Conservation (phyloP, 2,888 invertebrate species). For the Hirtodrosophila alboralis region DNA sequence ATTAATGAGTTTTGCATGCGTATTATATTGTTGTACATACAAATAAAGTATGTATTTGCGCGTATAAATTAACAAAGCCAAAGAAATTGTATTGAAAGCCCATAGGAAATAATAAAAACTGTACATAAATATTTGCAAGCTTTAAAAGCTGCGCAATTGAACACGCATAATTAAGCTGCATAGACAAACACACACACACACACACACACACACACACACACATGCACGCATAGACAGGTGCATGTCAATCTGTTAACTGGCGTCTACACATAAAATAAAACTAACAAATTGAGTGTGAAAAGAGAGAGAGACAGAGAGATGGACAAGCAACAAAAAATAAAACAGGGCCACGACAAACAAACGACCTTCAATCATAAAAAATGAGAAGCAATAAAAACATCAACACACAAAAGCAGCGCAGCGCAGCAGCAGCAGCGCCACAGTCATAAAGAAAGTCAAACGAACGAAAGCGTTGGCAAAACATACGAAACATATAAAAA, state of each 20-base stretch:
- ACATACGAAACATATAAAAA: conserved; percentile 33
- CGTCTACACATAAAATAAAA: not conserved
- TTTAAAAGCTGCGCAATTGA: conserved; percentile 38
- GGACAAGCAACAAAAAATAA: conserved; percentile 3
- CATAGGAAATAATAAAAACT: conserved; percentile 28
- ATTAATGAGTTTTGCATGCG: conserved; percentile 71
- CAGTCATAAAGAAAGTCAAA: conserved; percentile 61
- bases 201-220: not conserved
- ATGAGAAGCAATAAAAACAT: conserved; percentile 58
- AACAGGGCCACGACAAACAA: conserved; percentile 29
- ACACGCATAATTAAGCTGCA: conserved; percentile 7
- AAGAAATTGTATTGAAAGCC: conserved; percentile 43
- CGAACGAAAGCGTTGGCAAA: conserved; percentile 47
- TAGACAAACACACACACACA: no score
- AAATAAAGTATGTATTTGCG: conserved; percentile 3
- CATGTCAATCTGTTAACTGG: conserved; percentile 35
- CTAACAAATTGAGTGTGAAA: conserved; percentile 33
- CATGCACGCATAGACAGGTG: conserved; percentile 8
- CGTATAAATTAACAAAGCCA: conserved; percentile 55
- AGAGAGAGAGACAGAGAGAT: no score
- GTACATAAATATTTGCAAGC: conserved; percentile 46
- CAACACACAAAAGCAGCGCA: conserved; percentile 41
- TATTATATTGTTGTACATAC: conserved; percentile 26
- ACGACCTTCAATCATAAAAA: conserved; percentile 76
- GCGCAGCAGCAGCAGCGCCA: conserved; percentile 14